Evolutionary conservation across 2,113 vertebrate species (phyloP).

Genomic region (Tetraodon nigroviridis): DNA sequence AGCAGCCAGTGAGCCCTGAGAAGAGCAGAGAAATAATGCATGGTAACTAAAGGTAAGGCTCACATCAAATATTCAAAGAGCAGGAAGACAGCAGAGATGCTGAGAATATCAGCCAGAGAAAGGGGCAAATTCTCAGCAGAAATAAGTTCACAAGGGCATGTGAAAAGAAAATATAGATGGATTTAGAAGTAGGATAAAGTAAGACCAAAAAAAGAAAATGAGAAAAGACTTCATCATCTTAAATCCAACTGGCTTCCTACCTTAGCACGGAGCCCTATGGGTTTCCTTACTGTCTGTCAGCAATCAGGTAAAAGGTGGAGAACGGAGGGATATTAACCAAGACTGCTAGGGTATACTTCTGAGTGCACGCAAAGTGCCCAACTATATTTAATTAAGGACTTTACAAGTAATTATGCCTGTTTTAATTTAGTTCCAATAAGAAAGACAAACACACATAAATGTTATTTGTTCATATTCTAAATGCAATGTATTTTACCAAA

Average conservation of each 20-base stretch:
- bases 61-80: slow-evolving; percentile 77
- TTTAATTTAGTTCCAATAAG: neutral
- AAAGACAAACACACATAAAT: neutral
- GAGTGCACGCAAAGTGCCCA: neutral
- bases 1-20: slow-evolving; percentile 63
- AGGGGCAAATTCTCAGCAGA: slow-evolving; percentile 6
- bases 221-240: slow-evolving; percentile 11
- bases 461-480: too few relatives aligned
- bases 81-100: slow-evolving; percentile 53
- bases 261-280: slow-evolving; percentile 59
- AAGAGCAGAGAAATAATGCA: slow-evolving; percentile 79
- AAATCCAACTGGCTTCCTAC: slow-evolving; percentile 49
- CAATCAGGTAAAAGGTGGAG: slow-evolving; percentile 36
- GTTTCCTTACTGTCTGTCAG: slow-evolving; percentile 63
- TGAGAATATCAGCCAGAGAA: slow-evolving; percentile 34
- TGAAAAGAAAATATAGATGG: slow-evolving; percentile 7
- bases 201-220: neutral
- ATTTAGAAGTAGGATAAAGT: neutral
- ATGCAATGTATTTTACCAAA: too few relatives aligned
- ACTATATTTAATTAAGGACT: neutral
- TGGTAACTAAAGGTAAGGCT: slow-evolving; percentile 80
- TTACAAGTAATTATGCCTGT: neutral
- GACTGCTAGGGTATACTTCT: slow-evolving; percentile 2
- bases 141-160: neutral
- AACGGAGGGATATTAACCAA: slow-evolving; percentile 32